These are phyloP conservation scores for Lutjanus campechanus DNA, from an alignment of 2,797 vertebrate species.

Conservation along the genomic window DNA sequence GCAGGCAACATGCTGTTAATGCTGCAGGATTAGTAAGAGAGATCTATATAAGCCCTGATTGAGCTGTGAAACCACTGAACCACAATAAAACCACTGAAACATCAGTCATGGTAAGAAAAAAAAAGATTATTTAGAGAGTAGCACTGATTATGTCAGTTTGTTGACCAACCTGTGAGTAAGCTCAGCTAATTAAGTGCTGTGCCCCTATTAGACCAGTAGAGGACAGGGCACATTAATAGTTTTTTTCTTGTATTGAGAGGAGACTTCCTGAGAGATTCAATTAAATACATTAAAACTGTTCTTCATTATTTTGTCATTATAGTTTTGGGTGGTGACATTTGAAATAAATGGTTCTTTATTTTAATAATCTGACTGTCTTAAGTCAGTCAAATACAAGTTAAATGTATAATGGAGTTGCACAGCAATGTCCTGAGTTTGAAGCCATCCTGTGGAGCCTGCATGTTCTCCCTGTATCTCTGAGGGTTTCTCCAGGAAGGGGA, in stretches of 20 bases:
- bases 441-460: too few relatives aligned
- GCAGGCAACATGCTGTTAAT: constrained; percentile 16
- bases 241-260: constrained; percentile 11
- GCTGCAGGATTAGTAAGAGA: background rate
- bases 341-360: background rate
- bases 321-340: constrained; percentile 9
- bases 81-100: constrained; percentile 2
- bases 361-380: background rate
- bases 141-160: constrained; percentile 5
- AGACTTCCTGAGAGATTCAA: constrained; percentile 12
- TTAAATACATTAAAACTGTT: constrained; percentile 19
- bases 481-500: too few relatives aligned
- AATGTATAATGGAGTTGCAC: background rate
- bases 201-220: constrained; percentile 51
- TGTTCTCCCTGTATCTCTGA: too few relatives aligned
- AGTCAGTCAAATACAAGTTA: background rate
- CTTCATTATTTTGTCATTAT: constrained; percentile 30
- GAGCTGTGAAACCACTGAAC: constrained; percentile 17
- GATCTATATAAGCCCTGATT: background rate
- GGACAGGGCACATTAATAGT: constrained; percentile 48
- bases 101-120: background rate
- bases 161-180: constrained; percentile 17
- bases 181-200: constrained; percentile 45
- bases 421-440: background rate
- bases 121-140: constrained; percentile 5